Evolutionary conservation across 2,113 vertebrate genomes (phyloP), one percentile per base, ranked within the genome.

Genomic region (Strix aluco): DNA sequence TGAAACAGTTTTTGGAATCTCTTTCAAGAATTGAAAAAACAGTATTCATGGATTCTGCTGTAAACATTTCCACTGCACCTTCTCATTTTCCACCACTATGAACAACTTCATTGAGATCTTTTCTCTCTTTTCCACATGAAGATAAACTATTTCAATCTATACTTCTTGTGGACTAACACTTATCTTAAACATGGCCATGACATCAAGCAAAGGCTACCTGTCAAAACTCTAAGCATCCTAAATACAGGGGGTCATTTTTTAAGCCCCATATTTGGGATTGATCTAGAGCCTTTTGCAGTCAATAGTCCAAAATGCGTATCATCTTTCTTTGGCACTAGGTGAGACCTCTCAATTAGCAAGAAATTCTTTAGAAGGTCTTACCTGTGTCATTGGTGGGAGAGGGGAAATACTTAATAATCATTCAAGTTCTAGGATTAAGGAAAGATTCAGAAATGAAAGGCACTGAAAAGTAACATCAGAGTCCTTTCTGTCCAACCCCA

Each of bases 1-100:
- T 1, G 20, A 72, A 72, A 47, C 8, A 16, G 20, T 7, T 63
- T 72, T 13, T 54, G 23, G 29, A 88, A 49, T 26, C n/a, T 72
- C 42, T 51, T 67, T 67, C 25, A 63, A 47, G 49, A 65, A 72
- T 40, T 72, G 59, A 29, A 49, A 55, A 72, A 40, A 23, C 13
- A 26, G 30, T 27, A n/a, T 57, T 42, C 63, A 72, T 15, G 11
- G 44, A 44, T 89, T 51, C 30, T 44, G 11, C 14, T 59, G 26
- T 59, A 44, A 30, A 51, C 1, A 1, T 12, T 58, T 36, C 51
- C 9, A 27, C 15, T 36, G 27, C 20, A 32, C 1, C 0, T 36
- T 58, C 44, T 74, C 11, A 73, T 58, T 42, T 73, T 51, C 23
- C 32, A 51, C 17, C 11, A 30, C 16, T 27, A 26, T 11, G 36